Percentiles rank a stretch among this genome's conserved stretches.
phyloP scores from a whole-genome alignment of 2,797 vertebrate genomes.

The Lagocephalus sceleratus region DNA sequence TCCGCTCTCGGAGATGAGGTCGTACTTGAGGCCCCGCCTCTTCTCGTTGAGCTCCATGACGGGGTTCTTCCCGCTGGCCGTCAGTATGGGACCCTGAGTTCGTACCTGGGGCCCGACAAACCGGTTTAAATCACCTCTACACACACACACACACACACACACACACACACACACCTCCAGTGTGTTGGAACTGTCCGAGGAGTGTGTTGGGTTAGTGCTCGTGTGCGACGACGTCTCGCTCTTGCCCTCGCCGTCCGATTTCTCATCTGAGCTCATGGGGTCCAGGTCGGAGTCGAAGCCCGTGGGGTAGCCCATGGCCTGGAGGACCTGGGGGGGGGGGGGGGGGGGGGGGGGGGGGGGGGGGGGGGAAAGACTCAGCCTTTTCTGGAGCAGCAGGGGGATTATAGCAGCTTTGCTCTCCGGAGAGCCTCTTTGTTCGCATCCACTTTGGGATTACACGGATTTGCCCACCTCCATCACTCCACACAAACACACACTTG shows the following conservation, averaged over 20 bases:
- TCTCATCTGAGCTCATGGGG: slow-evolving; percentile 96
- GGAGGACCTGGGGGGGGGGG: slow-evolving; percentile 83
- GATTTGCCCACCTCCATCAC: slow-evolving; percentile 60
- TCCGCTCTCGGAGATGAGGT: slow-evolving; percentile 96
- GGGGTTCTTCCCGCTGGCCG: slow-evolving; percentile 96
- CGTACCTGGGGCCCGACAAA: too few relatives aligned
- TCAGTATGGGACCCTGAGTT: slow-evolving; percentile 99
- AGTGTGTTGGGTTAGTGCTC: slow-evolving; percentile 95
- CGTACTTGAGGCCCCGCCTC: slow-evolving; percentile 95
- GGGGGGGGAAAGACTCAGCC: slow-evolving; percentile 41
- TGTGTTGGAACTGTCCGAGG: slow-evolving; percentile 91
- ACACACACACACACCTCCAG: slow-evolving; percentile 81
- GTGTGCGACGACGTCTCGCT: slow-evolving; percentile 90
- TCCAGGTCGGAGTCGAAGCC: slow-evolving; percentile 96
- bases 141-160: too few relatives aligned
- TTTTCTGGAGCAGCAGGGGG: slow-evolving; percentile 65
- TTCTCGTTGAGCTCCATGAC: slow-evolving; percentile 99
- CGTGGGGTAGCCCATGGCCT: slow-evolving; percentile 97
- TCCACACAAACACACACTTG: slow-evolving; percentile 9
- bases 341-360: slow-evolving; percentile 26
- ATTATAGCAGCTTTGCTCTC: slow-evolving; percentile 72
- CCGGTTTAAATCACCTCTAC: too few relatives aligned
- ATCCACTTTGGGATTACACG: slow-evolving; percentile 72
- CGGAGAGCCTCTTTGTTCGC: slow-evolving; percentile 74
- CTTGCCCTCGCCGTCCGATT: slow-evolving; percentile 96